Evolutionary conservation across 2,797 vertebrate genomes (phyloP).

Genomic region (Ispidina lecontei): DNA sequence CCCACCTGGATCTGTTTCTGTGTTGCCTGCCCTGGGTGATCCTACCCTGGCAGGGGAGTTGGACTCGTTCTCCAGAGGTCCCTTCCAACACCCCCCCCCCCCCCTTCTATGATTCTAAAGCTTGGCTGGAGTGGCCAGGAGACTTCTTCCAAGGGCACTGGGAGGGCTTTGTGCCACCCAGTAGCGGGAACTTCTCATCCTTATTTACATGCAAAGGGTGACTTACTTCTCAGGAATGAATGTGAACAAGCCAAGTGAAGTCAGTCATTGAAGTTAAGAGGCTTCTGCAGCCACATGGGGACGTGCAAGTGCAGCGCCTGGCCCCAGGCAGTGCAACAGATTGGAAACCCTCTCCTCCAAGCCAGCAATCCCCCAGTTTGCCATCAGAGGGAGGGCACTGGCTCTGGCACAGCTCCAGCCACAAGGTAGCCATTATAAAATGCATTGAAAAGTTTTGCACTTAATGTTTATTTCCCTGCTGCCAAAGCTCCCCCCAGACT

Average conservation of each 20-base stretch:
- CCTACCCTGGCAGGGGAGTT: too few species aligned
- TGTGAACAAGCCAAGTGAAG: not conserved
- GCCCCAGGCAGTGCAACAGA: rapidly evolving
- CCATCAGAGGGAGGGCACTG: rapidly evolving
- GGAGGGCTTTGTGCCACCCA: rapidly evolving
- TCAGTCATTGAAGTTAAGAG: rapidly evolving
- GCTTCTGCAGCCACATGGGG: rapidly evolving
- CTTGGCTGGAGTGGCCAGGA: not conserved
- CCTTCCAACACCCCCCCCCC: too few species aligned
- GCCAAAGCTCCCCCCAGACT: not conserved
- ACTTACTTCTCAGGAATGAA: not conserved
- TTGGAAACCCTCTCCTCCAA: not conserved
- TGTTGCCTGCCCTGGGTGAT: too few species aligned
- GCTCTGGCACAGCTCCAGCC: not conserved
- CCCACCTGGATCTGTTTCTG: too few species aligned
- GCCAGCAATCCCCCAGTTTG: not conserved
- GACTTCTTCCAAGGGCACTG: not conserved
- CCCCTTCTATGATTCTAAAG: too few species aligned
- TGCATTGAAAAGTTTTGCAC: not conserved
- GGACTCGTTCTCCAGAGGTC: too few species aligned
- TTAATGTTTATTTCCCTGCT: not conserved
- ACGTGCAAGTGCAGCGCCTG: rapidly evolving
- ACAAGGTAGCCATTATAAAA: not conserved
- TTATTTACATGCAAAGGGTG: rapidly evolving
- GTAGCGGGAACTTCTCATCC: rapidly evolving